Evolutionary conservation across 1,140 invertebrate genomes (phyloP).

Genomic region (Caenorhabditis briggsae): DNA sequence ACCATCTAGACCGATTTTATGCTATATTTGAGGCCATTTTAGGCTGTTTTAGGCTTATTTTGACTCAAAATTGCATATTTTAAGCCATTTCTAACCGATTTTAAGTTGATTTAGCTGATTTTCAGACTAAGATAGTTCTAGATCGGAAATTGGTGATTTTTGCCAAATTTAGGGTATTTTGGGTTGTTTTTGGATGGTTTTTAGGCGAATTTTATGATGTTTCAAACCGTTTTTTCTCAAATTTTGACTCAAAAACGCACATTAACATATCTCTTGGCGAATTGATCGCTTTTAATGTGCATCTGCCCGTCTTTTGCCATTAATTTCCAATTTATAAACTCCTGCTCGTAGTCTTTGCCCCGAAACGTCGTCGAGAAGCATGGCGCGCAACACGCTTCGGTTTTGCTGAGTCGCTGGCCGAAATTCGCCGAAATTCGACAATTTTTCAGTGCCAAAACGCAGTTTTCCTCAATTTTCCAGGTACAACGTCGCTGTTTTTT

Average conservation of each 20-base stretch:
- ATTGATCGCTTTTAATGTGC: neutral
- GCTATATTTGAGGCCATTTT: too few relatives aligned
- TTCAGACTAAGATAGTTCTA: too few relatives aligned
- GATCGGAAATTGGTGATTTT: neutral
- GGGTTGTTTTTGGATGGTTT: neutral
- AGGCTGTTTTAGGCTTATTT: too few relatives aligned
- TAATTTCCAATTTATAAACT: neutral
- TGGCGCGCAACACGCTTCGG: neutral
- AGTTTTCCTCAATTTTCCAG: neutral
- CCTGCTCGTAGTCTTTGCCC: neutral
- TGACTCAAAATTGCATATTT: too few relatives aligned
- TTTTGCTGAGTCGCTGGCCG: slow-evolving; percentile 2
- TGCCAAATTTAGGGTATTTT: neutral
- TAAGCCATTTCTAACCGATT: too few relatives aligned
- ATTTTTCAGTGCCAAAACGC: neutral
- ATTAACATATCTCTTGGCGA: slow-evolving; percentile 35
- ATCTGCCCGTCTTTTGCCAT: slow-evolving; percentile 8
- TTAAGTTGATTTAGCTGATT: too few relatives aligned
- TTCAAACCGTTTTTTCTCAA: neutral
- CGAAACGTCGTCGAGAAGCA: slow-evolving; percentile 19
- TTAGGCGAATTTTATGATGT: neutral
- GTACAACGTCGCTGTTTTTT: neutral
- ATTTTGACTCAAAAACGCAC: neutral
- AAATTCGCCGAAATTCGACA: neutral
- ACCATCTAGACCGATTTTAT: too few relatives aligned